Base-by-base conservation (phyloP, 2,113 vertebrate species). In the Microtus richardsoni region DNA sequence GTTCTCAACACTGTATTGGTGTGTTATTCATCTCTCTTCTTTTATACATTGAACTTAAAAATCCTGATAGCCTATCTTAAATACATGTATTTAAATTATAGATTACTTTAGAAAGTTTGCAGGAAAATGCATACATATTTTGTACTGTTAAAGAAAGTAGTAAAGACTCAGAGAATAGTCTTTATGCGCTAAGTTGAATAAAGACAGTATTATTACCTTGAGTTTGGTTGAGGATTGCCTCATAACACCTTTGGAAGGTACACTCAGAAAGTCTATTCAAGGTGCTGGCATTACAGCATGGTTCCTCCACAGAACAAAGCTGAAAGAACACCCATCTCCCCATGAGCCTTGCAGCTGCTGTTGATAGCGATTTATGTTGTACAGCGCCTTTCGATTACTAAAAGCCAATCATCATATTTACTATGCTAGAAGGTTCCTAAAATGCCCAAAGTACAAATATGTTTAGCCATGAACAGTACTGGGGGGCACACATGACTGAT, bases 331-430 rank as follows among this genome's bases (percentile, higher is more conserved):
- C 36, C 36, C 85, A 13, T 92, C 75, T 5, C 66, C 13, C 77
- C 54, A 71, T 85, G 89, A 36, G 39, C 62, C 87, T 33, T 88
- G 21, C 30, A 58, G 60, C 70, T 91, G n/a, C 17, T 86, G 8
- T 82, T 92, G 77, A 86, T 82, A 91, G 33, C 22, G 89, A 93
- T 74, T 96, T 70, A 93, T 82, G 54, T 78, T 77, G 80, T 41
- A 93, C 30, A 93, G 24, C 54, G 52, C 5, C 70, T 93, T 96
- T 88, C 41, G 47, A 97, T 71, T 88, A 58, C 88, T 85, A 96
- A 96, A 96, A n/a, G 54, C 14, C 10, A 89, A 94, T 14, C 2
- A 47, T 87, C 17, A 47, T n/a, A 68, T 85, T 90, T 77, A 88
- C n/a, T 10, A 71, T 82, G 7, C 64, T 77, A 54, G 89, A 96